A percentile compares a stretch with the other conserved stretches of the same genome.
Conservation (phyloP, 2,113 vertebrate genomes). For the Lampris incognitus region DNA sequence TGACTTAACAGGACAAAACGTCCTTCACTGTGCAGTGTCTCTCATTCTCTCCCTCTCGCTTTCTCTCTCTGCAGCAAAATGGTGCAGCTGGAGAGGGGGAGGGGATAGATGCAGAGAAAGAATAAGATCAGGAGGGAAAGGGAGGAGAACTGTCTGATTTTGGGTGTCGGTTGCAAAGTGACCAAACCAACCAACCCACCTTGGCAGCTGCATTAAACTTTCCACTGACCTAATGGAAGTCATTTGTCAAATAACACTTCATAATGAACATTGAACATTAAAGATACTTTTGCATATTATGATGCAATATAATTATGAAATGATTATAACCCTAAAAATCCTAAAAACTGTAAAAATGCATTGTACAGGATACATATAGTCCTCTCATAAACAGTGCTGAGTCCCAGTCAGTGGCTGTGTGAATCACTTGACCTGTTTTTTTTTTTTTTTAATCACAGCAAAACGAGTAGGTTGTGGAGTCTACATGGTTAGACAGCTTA, state of each 20-base stretch:
- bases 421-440: constrained; percentile 13
- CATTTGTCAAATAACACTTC: not conserved
- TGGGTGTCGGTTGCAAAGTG: constrained; percentile 28
- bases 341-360: not conserved
- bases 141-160: constrained; percentile 43
- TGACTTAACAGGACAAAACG: constrained; percentile 48
- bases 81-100: constrained; percentile 81
- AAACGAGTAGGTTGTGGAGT: not conserved
- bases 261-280: not conserved
- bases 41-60: constrained; percentile 31
- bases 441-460: constrained; percentile 1
- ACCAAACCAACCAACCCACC: not conserved
- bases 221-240: not conserved
- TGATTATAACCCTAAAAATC: not conserved
- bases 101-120: constrained; percentile 58
- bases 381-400: rapidly evolving
- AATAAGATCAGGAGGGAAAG: constrained; percentile 66
- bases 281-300: not conserved
- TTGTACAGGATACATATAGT: not conserved
- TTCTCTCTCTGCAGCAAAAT: constrained; percentile 68
- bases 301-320: not conserved
- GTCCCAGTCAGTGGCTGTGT: not conserved
- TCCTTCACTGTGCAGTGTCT: constrained; percentile 46
- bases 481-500: not conserved
- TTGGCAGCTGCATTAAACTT: not conserved